Evolutionary conservation across 23 tunicate genomes (phyloP).

Genomic region (Halocynthia roretzi): DNA sequence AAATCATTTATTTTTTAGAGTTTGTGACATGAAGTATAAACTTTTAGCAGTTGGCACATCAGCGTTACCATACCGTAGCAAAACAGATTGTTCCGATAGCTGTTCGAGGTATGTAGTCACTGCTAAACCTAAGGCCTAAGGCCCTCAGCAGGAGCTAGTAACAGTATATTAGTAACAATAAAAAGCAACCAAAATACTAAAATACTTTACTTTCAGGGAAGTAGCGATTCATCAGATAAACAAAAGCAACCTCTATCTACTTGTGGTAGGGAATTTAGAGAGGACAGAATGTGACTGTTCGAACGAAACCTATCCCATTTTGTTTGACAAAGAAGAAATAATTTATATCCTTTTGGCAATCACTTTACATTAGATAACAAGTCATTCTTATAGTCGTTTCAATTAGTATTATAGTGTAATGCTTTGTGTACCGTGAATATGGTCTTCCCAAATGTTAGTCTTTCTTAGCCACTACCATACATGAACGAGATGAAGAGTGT

Average conservation of each 20-base stretch:
- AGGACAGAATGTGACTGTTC: constrained; percentile 18
- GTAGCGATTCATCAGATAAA: constrained; percentile 22
- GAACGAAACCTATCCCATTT: constrained; percentile 6
- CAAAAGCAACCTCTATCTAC: constrained; percentile 33
- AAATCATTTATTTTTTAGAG: neutral
- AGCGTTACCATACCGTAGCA: neutral
- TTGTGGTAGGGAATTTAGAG: constrained; percentile 11
- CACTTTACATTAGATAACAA: neutral
- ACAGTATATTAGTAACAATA: neutral
- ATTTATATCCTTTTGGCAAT: constrained; percentile 30
- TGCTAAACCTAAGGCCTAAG: neutral
- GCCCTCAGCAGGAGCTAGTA: neutral
- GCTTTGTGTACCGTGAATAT: neutral
- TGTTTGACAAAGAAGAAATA: constrained; percentile 13
- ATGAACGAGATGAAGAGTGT: constrained; percentile 27
- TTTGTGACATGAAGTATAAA: constrained; percentile 8
- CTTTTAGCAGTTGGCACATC: constrained; percentile 7
- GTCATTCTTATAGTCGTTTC: neutral
- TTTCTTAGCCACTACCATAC: neutral
- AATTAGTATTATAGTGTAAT: neutral
- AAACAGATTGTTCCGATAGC: neutral
- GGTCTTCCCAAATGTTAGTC: neutral
- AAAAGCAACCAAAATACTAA: neutral
- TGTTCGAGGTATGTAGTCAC: constrained; percentile 12
- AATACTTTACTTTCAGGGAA: constrained; percentile 22